phyloP scores from a whole-genome alignment of 2,888 invertebrate genomes.

The Sepioteuthis lessoniana region DNA sequence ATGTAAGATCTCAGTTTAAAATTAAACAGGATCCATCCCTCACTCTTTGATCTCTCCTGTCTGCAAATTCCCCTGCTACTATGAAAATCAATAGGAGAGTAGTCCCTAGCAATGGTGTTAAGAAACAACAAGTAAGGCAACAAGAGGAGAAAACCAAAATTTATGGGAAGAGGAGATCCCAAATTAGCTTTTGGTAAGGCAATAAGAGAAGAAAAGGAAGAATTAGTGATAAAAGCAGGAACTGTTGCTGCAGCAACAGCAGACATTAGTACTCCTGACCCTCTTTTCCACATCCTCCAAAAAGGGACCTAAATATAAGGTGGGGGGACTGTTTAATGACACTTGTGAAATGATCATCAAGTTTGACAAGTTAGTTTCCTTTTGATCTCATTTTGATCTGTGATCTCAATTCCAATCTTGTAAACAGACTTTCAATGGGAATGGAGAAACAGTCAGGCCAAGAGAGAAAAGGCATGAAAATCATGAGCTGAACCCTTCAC shows the following conservation, averaged over 20 bases:
- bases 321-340: neutral
- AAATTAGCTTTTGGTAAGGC: neutral
- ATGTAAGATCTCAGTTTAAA: neutral
- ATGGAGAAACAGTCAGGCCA: too few relatives aligned
- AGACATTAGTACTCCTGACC: neutral
- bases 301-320: neutral
- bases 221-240: neutral
- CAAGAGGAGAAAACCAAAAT: neutral
- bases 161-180: neutral
- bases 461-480: too few relatives aligned
- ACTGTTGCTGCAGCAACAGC: neutral
- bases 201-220: neutral
- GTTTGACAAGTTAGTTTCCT: too few relatives aligned
- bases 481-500: too few relatives aligned
- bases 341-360: neutral
- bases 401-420: neutral
- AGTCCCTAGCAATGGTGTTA: neutral
- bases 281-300: neutral
- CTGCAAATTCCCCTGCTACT: conserved; percentile 10
- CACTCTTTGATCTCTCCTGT: neutral
- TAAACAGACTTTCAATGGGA: too few relatives aligned
- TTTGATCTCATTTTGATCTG: neutral
- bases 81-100: neutral
- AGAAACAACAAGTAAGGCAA: neutral
- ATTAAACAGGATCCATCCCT: neutral